Percentiles rank a stretch among this genome's conserved stretches.
phyloP scores from a whole-genome alignment of 2,888 invertebrate genomes.

The Epistrophe eligans region DNA sequence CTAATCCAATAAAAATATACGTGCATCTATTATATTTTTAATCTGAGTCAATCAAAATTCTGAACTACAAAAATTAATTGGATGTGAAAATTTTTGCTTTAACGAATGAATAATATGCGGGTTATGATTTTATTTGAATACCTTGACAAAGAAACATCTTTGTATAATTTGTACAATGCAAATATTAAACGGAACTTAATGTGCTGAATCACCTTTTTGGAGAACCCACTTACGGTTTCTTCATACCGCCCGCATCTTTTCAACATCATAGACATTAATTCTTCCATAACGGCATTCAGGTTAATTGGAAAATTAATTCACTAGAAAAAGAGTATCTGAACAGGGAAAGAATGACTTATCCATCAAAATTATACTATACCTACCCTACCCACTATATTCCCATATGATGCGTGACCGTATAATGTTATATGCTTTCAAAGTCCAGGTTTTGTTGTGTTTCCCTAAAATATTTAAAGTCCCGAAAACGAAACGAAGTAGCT shows the following conservation, averaged over 20 bases:
- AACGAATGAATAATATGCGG: background rate
- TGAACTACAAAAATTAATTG: no score
- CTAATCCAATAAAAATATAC: no score
- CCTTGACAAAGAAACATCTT: background rate
- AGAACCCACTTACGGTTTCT: background rate
- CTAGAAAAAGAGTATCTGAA: slow-evolving; percentile 23
- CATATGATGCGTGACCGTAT: background rate
- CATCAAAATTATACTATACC: slow-evolving; percentile 15
- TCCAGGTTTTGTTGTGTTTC: slow-evolving; percentile 47
- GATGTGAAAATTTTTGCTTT: no score
- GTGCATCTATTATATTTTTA: no score
- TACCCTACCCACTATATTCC: slow-evolving; percentile 21
- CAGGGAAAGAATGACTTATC: slow-evolving; percentile 7
- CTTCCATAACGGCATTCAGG: slow-evolving; percentile 59
- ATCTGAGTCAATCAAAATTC: no score
- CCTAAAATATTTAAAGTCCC: slow-evolving; percentile 43
- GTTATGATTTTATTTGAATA: background rate
- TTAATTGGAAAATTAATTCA: slow-evolving; percentile 63
- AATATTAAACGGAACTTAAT: background rate
- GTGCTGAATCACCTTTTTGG: slow-evolving; percentile 15
- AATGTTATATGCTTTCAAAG: background rate
- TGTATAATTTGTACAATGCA: background rate
- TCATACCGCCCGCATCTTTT: slow-evolving; percentile 51
- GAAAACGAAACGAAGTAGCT: slow-evolving; percentile 50
- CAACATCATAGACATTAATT: background rate